A percentile compares a stretch with the other conserved stretches of the same genome.
Conservation (phyloP, 2,797 vertebrate genomes). For the Hippopotamyrus pictus region DNA sequence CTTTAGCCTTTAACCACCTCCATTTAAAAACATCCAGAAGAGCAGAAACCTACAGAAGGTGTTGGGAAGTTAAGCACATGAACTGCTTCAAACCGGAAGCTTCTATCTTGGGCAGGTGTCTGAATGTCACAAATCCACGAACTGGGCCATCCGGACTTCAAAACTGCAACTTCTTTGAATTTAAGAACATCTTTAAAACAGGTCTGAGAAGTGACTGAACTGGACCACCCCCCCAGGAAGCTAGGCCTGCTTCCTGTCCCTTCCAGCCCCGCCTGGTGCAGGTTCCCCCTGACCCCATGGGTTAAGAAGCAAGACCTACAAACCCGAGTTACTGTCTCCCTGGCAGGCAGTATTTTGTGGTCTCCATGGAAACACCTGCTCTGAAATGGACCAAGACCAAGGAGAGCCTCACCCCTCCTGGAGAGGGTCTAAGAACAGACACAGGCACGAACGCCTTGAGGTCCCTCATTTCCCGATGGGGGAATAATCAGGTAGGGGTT, state of each 20-base stretch:
- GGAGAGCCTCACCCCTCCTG: neutral
- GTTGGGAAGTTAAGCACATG: neutral
- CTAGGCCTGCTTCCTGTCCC: neutral
- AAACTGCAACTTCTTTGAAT: slow-evolving; percentile 10
- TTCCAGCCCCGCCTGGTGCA: neutral
- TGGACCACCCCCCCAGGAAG: neutral
- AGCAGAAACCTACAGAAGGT: neutral
- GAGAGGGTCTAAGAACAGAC: neutral
- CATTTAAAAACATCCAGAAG: neutral
- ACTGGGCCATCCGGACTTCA: neutral
- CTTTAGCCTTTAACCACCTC: neutral
- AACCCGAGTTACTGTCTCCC: neutral
- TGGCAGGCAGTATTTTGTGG: neutral
- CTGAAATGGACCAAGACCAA: neutral
- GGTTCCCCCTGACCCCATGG: neutral
- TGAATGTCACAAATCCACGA: neutral
- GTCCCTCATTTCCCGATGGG: neutral
- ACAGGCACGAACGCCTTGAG: neutral
- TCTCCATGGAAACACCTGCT: neutral
- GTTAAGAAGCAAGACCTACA: neutral
- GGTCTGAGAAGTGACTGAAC: neutral
- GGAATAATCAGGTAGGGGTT: neutral
- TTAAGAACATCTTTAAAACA: neutral
- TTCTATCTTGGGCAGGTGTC: neutral
- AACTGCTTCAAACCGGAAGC: neutral